Evolutionary conservation across 1,140 invertebrate genomes (phyloP), one percentile per base, ranked within the genome.

Genomic region (Chlorops oryzae): DNA sequence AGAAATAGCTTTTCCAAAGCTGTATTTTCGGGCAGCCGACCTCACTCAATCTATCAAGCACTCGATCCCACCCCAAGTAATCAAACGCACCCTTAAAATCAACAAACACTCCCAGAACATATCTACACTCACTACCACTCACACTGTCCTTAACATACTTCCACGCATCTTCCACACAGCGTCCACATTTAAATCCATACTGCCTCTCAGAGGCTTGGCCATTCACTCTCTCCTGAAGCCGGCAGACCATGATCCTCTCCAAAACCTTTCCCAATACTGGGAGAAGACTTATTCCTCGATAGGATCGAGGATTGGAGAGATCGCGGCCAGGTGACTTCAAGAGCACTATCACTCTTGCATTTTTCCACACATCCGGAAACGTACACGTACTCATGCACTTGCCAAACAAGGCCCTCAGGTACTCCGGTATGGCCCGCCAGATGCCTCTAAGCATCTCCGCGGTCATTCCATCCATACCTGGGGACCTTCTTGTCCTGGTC

Each of bases 341-440:
- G 20, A 66, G 54, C 2, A 60, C 53, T 4, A 59, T 28, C 1
- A 61, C 58, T 4, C 57, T 43, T 3, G 53, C 62, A 15, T 9
- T 17, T 20, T 62, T 64, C 62, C 56, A 62, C 1, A 2, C 18
- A 2, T 28, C 35, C 5, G 27, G 47, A 22, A 48, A 48, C 7
- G 25, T 28, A 1, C 24, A 15, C 22, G 22, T 7, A 2, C 6
- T 18, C 3, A 48, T 17, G 22, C 47, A 48, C n/a, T 17, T 48
- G 2, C 3, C 47, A 48, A 18, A 40, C 3, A 48, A 9, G 3
- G 38, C 13, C 27, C 7, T 21, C 24, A 50, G 6, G n/a, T 42
- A 24, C 10, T 42, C 27, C n/a, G 47, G 47, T 22, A 42, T 43
- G 5, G 12, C 47, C 22, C 35, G 41, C 17, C 39, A 42, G 27